phyloP scores from a whole-genome alignment of 1,140 invertebrate genomes.

The Ceratosolen solmsi region DNA sequence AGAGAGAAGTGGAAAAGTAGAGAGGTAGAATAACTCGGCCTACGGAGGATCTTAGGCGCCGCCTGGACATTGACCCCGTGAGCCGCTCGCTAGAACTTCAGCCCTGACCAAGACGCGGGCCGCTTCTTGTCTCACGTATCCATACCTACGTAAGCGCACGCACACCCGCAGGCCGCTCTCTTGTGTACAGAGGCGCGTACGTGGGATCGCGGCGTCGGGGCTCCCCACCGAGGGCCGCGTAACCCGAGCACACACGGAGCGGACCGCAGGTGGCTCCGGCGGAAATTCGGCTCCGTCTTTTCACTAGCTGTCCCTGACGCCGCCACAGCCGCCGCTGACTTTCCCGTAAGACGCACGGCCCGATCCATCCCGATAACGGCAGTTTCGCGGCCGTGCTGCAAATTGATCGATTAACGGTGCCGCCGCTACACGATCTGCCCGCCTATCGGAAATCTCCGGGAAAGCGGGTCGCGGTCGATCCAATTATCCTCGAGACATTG shows the following conservation, averaged over 20 bases:
- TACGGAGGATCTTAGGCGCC: constrained; percentile 69
- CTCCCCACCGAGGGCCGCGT: too few relatives aligned
- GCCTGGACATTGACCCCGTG: constrained; percentile 69
- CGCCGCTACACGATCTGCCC: constrained; percentile 25
- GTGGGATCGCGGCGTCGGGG: background rate
- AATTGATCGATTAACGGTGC: constrained; percentile 61
- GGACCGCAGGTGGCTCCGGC: background rate
- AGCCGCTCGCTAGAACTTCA: constrained; percentile 44
- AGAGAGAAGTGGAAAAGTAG: background rate
- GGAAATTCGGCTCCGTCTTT: background rate
- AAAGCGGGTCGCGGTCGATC: background rate
- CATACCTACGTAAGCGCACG: background rate
- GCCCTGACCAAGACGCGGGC: constrained; percentile 58
- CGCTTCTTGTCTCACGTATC: background rate
- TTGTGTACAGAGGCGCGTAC: background rate
- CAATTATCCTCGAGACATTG: constrained; percentile 27
- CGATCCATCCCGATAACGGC: constrained; percentile 44
- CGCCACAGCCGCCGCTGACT: background rate
- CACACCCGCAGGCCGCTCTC: background rate
- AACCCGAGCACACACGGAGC: background rate
- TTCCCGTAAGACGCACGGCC: background rate
- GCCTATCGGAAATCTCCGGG: background rate
- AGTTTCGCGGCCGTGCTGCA: constrained; percentile 47
- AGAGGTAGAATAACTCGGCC: constrained; percentile 14
- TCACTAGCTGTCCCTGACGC: too few relatives aligned